Evolutionary conservation across 1,140 invertebrate genomes (phyloP).

Genomic region (Bombus vancouverensis): DNA sequence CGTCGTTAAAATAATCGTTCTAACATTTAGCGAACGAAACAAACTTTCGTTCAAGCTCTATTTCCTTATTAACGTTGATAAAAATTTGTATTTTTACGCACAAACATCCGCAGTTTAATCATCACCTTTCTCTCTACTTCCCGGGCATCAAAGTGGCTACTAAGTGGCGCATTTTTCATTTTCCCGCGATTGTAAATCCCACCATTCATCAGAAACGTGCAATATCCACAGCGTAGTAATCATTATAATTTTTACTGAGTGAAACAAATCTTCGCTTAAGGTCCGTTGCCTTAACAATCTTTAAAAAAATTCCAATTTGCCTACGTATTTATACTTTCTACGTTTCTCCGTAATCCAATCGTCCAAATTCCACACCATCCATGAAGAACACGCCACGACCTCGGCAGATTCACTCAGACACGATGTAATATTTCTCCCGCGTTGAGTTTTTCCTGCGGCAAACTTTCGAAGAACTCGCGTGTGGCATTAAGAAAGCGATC

Average conservation of each 20-base stretch:
- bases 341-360: background rate
- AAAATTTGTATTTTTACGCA: background rate
- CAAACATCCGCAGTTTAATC: background rate
- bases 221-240: background rate
- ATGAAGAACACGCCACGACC: background rate
- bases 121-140: background rate
- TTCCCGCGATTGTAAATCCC: background rate
- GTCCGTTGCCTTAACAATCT: no score
- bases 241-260: background rate
- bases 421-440: background rate
- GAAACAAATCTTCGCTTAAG: no score
- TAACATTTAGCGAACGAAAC: no score
- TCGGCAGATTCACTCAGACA: background rate
- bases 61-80: no score
- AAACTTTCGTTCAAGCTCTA: no score
- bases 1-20: no score
- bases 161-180: background rate
- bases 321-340: background rate
- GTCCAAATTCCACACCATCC: background rate
- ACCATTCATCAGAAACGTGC: background rate
- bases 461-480: background rate
- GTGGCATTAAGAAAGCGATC: conserved; percentile 20
- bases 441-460: background rate
- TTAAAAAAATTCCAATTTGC: no score
- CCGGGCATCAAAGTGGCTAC: no score